A percentile compares a stretch with the other conserved stretches of the same genome.
phyloP scores from a whole-genome alignment of 2,888 invertebrate genomes.

The Eupithecia pulchellata region DNA sequence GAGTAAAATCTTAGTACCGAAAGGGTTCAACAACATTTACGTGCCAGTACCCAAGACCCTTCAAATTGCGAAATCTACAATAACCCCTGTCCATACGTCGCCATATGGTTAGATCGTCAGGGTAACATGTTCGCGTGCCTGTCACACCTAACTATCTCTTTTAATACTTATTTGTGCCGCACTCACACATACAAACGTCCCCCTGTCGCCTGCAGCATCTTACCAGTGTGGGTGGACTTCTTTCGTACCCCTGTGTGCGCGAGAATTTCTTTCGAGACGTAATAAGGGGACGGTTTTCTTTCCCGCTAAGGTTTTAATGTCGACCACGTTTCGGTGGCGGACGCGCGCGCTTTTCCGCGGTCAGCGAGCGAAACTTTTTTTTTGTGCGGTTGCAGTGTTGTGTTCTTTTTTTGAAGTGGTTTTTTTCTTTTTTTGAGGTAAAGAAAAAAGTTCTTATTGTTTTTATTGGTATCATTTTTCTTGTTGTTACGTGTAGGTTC shows the following conservation, averaged over 20 bases:
- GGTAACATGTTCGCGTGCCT: constrained; percentile 62
- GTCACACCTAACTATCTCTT: constrained; percentile 83
- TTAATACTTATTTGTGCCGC: constrained; percentile 82
- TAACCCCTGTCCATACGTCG: constrained; percentile 49
- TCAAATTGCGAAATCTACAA: constrained; percentile 45
- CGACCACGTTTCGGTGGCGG: constrained; percentile 84
- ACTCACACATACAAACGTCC: constrained; percentile 70
- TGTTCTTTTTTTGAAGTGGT: constrained; percentile 42
- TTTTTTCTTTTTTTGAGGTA: constrained; percentile 42
- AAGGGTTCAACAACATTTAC: neutral
- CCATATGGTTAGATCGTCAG: constrained; percentile 59
- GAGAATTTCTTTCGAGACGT: constrained; percentile 85
- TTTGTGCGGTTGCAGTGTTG: constrained; percentile 51
- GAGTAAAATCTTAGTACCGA: neutral
- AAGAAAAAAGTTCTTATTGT: constrained; percentile 20
- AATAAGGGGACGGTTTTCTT: constrained; percentile 85
- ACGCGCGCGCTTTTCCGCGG: constrained; percentile 82
- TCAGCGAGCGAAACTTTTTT: constrained; percentile 68
- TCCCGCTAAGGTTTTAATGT: constrained; percentile 86
- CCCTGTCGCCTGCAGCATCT: constrained; percentile 65
- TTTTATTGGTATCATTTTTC: neutral
- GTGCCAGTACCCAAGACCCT: neutral
- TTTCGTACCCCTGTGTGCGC: constrained; percentile 80
- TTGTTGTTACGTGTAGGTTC: neutral
- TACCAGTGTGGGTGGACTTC: constrained; percentile 80